Evolutionary conservation across 64 coral and sea anemone species (phyloP).

Genomic region (Catalaphyllia jardinei): DNA sequence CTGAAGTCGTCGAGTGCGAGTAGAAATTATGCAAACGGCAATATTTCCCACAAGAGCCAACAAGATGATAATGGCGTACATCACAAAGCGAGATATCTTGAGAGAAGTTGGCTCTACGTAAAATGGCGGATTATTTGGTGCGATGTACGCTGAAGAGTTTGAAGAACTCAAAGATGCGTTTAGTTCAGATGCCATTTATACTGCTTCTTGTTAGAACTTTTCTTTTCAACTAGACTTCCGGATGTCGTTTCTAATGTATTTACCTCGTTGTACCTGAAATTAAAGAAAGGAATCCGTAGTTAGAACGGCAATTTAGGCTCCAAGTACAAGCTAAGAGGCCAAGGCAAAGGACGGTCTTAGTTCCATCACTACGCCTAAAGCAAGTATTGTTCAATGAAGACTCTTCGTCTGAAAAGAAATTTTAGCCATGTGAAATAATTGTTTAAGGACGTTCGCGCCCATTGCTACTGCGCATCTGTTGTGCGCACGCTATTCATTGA

Average conservation of each 20-base stretch:
- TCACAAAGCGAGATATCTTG: constrained; percentile 53
- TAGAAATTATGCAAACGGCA: constrained; percentile 66
- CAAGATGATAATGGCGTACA: constrained; percentile 63
- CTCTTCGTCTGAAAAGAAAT: too few species aligned
- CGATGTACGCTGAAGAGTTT: neutral
- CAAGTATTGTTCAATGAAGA: too few species aligned
- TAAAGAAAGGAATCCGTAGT: too few species aligned
- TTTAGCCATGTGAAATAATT: too few species aligned
- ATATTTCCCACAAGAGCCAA: constrained; percentile 66
- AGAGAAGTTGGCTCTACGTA: constrained; percentile 2
- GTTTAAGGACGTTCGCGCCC: too few species aligned
- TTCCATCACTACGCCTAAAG: too few species aligned
- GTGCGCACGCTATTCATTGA: too few species aligned
- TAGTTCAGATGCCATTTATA: neutral
- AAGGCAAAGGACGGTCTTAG: too few species aligned
- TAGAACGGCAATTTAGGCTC: too few species aligned
- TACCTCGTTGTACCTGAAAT: neutral
- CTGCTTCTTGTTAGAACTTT: neutral
- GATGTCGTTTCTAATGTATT: neutral
- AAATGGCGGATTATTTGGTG: neutral
- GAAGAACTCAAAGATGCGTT: neutral
- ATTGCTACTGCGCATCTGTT: too few species aligned
- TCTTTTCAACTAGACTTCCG: neutral
- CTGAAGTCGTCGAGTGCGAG: constrained; percentile 64
- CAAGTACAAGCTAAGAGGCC: too few species aligned